Evolutionary conservation across 2,888 invertebrate species (phyloP), one percentile per base, ranked within the genome.

Genomic region (Chrysotoxum bicinctum): DNA sequence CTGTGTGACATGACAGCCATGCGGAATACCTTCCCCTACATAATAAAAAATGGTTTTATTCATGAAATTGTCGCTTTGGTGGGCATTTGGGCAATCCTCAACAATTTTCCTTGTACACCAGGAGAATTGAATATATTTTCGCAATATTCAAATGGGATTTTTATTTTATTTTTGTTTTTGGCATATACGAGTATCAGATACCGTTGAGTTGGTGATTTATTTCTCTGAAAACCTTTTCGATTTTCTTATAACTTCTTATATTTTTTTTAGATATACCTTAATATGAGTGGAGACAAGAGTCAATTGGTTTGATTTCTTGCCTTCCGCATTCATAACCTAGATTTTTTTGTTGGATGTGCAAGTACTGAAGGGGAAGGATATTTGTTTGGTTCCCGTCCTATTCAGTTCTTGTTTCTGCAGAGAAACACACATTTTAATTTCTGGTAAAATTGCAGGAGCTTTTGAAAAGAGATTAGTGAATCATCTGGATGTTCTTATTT

Each of bases 1-100:
- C 62, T 62, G 43, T 62, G 58, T 75, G 80, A 77, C 81, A 85
- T 81, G 76, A 48, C 66, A 79, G 60, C 48, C 81, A 74, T 60
- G 69, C 58, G 58, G 58, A 58, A 58, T 58, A 58, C 35, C 58
- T 58, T 37, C 35, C 14, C 58, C 16, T 58, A 62, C 26, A 62
- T 43, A 43, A 62, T 79, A 81, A 81, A 85, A 85, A 85, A 85
- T 85, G 81, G 76, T 73, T 85, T 81, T 85, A 85, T 85, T 85
- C 81, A 85, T 85, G 81, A 85, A 85, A 85, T 81, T 77, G 85
- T 81, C 85, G 76, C 76, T 77, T 76, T 85, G 76, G 69, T 81
- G 80, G 85, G 76, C 85, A 85, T 77, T 80, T 77, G 80, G 81
- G 73, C 81, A 85, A 81, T 80, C 76, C 77, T 69, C 73, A 85